Evolutionary conservation across 2,113 vertebrate genomes (phyloP).

Genomic region (Merops nubicus): DNA sequence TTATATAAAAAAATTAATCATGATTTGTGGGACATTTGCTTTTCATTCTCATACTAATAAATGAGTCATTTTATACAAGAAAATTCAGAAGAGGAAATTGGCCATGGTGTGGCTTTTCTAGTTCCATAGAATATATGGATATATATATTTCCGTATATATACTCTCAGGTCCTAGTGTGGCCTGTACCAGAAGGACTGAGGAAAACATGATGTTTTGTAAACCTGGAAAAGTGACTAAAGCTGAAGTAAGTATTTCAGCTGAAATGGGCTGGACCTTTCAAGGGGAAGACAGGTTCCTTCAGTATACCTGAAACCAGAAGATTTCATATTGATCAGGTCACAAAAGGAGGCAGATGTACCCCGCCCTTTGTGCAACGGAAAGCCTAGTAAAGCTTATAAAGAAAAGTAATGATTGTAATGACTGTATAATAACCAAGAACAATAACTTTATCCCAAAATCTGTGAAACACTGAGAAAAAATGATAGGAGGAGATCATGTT

Average conservation of each 20-base stretch:
- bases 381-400: background rate
- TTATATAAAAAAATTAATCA: background rate
- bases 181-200: background rate
- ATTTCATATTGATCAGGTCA: background rate
- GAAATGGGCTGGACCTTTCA: background rate
- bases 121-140: background rate
- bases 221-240: background rate
- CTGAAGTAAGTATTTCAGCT: background rate
- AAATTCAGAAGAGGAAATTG: background rate
- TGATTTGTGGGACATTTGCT: background rate
- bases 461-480: background rate
- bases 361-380: background rate
- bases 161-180: background rate
- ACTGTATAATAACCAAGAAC: background rate
- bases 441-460: background rate
- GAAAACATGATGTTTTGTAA: background rate
- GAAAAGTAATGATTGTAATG: background rate
- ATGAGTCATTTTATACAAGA: background rate
- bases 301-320: background rate
- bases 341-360: too few species aligned
- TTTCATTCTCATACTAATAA: background rate
- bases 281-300: background rate
- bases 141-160: too few species aligned
- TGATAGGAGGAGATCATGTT: background rate
- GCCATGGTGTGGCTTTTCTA: background rate